Percentiles rank a stretch among this genome's conserved stretches.
Conservation (phyloP, 2,888 invertebrate genomes). For the Coenonympha glycerion region DNA sequence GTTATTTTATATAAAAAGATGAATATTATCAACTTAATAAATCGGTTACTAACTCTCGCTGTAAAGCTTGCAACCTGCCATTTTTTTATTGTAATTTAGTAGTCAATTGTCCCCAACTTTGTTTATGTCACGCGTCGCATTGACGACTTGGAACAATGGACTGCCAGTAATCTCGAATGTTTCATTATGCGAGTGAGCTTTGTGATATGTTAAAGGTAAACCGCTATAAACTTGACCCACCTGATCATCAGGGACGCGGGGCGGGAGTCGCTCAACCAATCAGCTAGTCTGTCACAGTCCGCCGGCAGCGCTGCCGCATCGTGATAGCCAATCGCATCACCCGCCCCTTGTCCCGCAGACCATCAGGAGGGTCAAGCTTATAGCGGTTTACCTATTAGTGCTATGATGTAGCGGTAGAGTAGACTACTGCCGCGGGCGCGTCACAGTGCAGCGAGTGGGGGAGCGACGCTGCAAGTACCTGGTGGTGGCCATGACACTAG, state of each 20-base stretch:
- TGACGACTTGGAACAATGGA: slow-evolving; percentile 39
- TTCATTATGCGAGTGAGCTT: slow-evolving; percentile 41
- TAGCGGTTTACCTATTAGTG: too few species aligned
- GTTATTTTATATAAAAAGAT: background rate
- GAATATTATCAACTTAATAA: background rate
- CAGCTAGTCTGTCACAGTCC: too few species aligned
- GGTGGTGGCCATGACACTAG: too few species aligned
- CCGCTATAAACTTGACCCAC: too few species aligned
- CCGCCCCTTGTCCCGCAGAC: too few species aligned
- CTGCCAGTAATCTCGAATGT: slow-evolving; percentile 65
- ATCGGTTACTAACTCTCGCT: slow-evolving; percentile 36
- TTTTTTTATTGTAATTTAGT: slow-evolving; percentile 8
- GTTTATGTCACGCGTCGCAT: slow-evolving; percentile 13
- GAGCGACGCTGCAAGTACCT: too few species aligned
- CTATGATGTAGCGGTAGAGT: slow-evolving; percentile 54
- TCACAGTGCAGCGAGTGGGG: slow-evolving; percentile 59
- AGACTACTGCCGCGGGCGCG: slow-evolving; percentile 58
- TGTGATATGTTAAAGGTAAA: slow-evolving; percentile 52
- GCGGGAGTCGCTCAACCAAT: too few species aligned
- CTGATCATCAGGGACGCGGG: too few species aligned
- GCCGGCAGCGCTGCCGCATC: too few species aligned
- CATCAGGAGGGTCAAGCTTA: too few species aligned
- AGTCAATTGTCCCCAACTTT: too few species aligned
- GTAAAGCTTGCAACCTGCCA: slow-evolving; percentile 13
- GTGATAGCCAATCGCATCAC: too few species aligned